A percentile compares a stretch with the other conserved stretches of the same genome.
These are phyloP conservation scores for Hyles vespertilio DNA, from an alignment of 1,140 invertebrate species.

Conservation along the genomic window DNA sequence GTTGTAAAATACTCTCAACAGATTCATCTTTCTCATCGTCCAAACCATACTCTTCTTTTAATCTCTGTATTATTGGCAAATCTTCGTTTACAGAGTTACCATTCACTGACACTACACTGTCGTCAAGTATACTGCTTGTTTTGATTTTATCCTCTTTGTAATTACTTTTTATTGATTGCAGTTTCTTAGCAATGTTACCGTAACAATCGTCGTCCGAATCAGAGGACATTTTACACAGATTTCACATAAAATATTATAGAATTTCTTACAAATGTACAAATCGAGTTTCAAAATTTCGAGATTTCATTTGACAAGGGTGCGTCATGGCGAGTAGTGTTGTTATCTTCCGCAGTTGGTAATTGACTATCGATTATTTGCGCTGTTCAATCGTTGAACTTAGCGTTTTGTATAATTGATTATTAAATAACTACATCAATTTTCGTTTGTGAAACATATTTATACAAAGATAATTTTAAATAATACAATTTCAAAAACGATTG, in stretches of 20 bases:
- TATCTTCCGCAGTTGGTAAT: too few species aligned
- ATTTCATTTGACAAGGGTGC: too few species aligned
- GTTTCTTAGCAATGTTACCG: slow-evolving; percentile 35
- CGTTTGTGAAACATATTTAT: too few species aligned
- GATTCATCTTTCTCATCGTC: not conserved
- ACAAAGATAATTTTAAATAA: too few species aligned
- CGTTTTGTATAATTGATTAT: too few species aligned
- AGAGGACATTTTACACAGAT: slow-evolving; percentile 26
- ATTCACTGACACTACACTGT: not conserved
- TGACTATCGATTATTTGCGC: too few species aligned
- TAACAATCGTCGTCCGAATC: slow-evolving; percentile 58
- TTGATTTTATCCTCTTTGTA: slow-evolving; percentile 30
- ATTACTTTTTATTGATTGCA: slow-evolving; percentile 38
- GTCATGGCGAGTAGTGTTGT: too few species aligned
- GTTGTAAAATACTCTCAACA: not conserved
- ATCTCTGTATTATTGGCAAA: not conserved
- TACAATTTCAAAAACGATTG: too few species aligned
- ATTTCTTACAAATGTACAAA: not conserved
- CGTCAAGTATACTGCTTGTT: slow-evolving; percentile 18
- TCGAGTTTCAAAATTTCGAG: not conserved
- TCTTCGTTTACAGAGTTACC: not conserved
- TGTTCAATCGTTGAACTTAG: too few species aligned
- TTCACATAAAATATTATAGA: not conserved
- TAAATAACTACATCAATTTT: too few species aligned
- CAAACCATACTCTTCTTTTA: not conserved